Conservation (phyloP, 2,888 invertebrate species). For the Himalopsyche kuldschensis region DNA sequence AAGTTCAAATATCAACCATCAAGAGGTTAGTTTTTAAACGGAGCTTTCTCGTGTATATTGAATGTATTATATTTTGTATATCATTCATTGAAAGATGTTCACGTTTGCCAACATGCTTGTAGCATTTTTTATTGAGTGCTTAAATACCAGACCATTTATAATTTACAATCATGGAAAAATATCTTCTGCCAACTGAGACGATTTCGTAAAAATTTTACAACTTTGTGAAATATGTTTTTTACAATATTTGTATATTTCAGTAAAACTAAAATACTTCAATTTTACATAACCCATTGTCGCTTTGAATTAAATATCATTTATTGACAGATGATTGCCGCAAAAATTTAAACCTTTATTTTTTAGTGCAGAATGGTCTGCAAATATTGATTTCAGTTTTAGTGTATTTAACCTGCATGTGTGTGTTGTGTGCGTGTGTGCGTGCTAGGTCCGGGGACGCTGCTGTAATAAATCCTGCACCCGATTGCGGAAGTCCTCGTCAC, state of each 20-base stretch:
- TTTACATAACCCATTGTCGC: not conserved
- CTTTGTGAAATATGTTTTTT: too few relatives aligned
- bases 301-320: not conserved
- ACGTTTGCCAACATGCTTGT: not conserved
- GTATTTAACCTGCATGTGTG: conserved; percentile 42
- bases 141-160: not conserved
- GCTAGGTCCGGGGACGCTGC: conserved; percentile 49
- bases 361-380: not conserved
- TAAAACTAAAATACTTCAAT: too few relatives aligned
- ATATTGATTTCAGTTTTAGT: not conserved
- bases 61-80: not conserved
- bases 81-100: not conserved
- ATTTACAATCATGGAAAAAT: not conserved
- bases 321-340: too few relatives aligned
- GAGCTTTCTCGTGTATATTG: not conserved
- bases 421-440: conserved; percentile 41
- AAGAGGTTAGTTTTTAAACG: conserved; percentile 14
- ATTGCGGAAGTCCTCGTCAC: conserved; percentile 51
- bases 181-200: too few relatives aligned
- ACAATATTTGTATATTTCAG: too few relatives aligned
- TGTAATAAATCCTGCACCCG: not conserved
- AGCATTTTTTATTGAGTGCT: not conserved
- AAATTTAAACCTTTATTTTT: too few relatives aligned
- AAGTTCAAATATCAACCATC: conserved; percentile 10
- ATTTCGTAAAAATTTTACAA: too few relatives aligned